A percentile compares a stretch with the other conserved stretches of the same genome.
Conservation (phyloP, 2,113 vertebrate species). For the Columba livia region DNA sequence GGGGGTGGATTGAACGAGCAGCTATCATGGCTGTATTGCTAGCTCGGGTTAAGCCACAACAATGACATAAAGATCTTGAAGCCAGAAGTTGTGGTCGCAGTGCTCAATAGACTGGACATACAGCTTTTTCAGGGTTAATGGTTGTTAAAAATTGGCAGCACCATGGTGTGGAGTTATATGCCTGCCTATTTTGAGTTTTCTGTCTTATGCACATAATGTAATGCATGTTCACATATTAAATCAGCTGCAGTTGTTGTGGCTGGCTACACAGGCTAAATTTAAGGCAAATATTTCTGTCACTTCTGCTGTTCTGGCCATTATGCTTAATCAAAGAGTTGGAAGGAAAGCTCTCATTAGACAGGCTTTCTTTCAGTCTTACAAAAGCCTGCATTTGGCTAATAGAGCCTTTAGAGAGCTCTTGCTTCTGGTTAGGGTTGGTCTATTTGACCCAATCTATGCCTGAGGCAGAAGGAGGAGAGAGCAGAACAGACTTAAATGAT, state of each 20-base stretch:
- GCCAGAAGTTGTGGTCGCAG: background rate
- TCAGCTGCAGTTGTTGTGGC: constrained; percentile 11
- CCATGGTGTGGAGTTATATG: background rate
- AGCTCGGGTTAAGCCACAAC: too few species aligned
- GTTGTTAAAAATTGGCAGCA: constrained; percentile 12
- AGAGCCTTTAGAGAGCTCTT: background rate
- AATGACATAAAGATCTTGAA: constrained; percentile 65
- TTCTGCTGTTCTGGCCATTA: background rate
- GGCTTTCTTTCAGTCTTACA: background rate
- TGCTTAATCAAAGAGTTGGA: constrained; percentile 16
- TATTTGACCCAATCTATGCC: constrained; percentile 12
- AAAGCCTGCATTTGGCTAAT: background rate
- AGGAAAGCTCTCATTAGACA: constrained; percentile 50
- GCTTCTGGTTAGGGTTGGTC: constrained; percentile 12
- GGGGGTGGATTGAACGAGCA: too few species aligned
- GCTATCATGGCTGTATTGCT: too few species aligned
- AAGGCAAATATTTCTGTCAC: background rate
- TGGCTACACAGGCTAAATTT: background rate
- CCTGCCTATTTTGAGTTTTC: background rate
- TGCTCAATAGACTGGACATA: constrained; percentile 45
- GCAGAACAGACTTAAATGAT: background rate
- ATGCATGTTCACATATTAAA: background rate
- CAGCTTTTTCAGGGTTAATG: constrained; percentile 27
- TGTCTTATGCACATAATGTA: background rate
- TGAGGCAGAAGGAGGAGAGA: background rate